phyloP scores from a whole-genome alignment of 1,140 invertebrate genomes.

The Laupala kohalensis region DNA sequence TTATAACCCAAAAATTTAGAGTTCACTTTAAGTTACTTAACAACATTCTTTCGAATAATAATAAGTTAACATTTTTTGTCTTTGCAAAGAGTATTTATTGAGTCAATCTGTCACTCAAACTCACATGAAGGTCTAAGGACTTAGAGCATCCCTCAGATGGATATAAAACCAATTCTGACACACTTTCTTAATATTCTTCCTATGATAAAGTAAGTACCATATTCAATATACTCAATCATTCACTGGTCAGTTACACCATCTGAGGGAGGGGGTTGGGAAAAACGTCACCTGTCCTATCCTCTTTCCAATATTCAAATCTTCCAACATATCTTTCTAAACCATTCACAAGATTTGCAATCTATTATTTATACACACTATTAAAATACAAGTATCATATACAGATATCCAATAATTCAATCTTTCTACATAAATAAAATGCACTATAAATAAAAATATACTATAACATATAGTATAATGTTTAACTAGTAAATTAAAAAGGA shows the following conservation, averaged over 20 bases:
- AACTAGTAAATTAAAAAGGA: too few species aligned
- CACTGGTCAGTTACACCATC: conserved; percentile 4
- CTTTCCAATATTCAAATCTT: not conserved
- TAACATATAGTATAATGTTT: not conserved
- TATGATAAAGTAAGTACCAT: too few species aligned
- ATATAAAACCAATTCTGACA: not conserved
- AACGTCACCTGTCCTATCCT: not conserved
- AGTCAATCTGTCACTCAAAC: too few species aligned
- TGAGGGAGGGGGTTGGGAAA: conserved; percentile 3
- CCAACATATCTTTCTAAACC: not conserved
- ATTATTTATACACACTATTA: not conserved
- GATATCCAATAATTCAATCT: not conserved
- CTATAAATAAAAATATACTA: not conserved
- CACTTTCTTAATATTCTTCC: not conserved
- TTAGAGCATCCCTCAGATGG: not conserved
- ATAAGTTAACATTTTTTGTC: too few species aligned
- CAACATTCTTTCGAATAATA: too few species aligned
- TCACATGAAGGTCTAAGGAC: too few species aligned
- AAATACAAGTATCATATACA: not conserved
- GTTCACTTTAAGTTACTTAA: too few species aligned
- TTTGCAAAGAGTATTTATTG: too few species aligned
- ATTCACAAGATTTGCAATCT: not conserved
- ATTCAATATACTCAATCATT: not conserved
- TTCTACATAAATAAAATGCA: too few species aligned
- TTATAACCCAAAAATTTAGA: too few species aligned